Percentiles rank a stretch among this genome's conserved stretches.
phyloP scores from a whole-genome alignment of 1,140 invertebrate species.

The Metopolophium dirhodum region DNA sequence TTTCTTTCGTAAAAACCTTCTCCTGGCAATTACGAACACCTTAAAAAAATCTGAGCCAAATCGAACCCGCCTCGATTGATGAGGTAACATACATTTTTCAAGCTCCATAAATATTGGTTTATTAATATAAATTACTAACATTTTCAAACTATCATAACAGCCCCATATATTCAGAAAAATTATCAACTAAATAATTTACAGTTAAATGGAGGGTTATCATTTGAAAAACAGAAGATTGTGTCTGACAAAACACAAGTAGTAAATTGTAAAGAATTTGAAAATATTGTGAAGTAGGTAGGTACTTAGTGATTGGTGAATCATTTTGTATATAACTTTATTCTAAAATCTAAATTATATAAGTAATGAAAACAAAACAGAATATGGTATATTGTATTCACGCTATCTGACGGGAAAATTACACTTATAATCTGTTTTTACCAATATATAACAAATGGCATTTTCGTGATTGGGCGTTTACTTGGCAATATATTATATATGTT shows the following conservation, averaged over 20 bases:
- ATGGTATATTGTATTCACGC: not conserved
- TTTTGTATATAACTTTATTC: not conserved
- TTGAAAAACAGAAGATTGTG: not conserved
- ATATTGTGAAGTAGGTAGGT: not conserved
- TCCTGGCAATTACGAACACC: too few species aligned
- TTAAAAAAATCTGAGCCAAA: too few species aligned
- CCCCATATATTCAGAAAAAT: not conserved
- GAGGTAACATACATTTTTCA: too few species aligned
- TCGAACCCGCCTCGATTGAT: too few species aligned
- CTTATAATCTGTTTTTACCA: not conserved
- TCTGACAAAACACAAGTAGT: not conserved
- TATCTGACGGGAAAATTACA: not conserved
- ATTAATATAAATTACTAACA: not conserved
- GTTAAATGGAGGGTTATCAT: not conserved
- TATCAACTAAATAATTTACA: not conserved
- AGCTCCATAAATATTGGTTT: not conserved
- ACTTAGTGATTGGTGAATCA: not conserved
- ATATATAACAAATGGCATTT: constrained; percentile 13
- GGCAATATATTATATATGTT: constrained; percentile 1
- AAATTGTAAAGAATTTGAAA: not conserved
- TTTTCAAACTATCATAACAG: not conserved
- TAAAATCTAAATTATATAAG: not conserved
- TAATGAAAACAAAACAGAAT: not conserved
- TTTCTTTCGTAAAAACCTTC: too few species aligned
- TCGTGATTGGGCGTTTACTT: constrained; percentile 37